Base-by-base conservation (phyloP, 1,140 invertebrate species). In the Drosophila azteca region DNA sequence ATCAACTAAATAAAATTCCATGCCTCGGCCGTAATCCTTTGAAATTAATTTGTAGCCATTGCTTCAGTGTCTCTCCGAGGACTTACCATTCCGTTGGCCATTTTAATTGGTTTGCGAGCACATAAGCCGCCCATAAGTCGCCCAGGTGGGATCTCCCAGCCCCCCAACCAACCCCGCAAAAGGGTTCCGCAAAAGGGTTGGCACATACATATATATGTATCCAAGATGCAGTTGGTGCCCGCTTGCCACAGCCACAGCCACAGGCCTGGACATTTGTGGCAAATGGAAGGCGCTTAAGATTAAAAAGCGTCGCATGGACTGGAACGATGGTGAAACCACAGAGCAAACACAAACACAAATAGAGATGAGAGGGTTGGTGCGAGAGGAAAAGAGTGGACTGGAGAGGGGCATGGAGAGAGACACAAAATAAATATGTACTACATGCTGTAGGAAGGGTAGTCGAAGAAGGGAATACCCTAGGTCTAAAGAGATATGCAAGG, bases 221-320 rank as follows among this genome's bases (percentile, higher is more conserved):
- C 39, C 63, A 73, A 66, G 59, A 54, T 57, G 57, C 69, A 79
- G 68, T 39, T 26, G 39, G 51, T 49, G 48, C 29, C n/a, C 49
- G 31, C 61, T 54, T 22, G 53, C 9, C 55, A 20, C 17, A 20
- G 17, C 17, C 17, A 20, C 17, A 22, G 31, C 31, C 61, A 17
- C 49, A 39, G 50, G 44, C 63, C 64, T 81, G 77, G 78, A 79
- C 82, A 82, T 78, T 76, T 82, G 83, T 78, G 82, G 83, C 80
- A 87, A 88, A 72, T 79, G 82, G 85, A 88, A 85, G 85, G 82
- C 83, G 82, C 78, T 85, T 85, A 85, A 85, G 82, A 85, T 85
- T 85, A 85, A 85, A 74, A 85, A 72, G 70, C 78, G 52, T 49
- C 66, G 57, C 65, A 66, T 70, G 64, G 54, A 31, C 82, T 64